Evolutionary conservation across 2,113 vertebrate genomes (phyloP).

Genomic region (sheep (Ovis aries)): ARS-UI_Ramb_v3.0 NC_056055.1:27699501-27700000

Average conservation of each 20-base stretch:
- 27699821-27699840: background rate
- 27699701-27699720: background rate
- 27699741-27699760: background rate
- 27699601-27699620: background rate
- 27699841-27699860: background rate
- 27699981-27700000: background rate
- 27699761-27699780: background rate
- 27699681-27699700: background rate
- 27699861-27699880: background rate
- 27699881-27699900: background rate
- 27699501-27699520: no score
- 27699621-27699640: background rate
- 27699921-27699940: background rate
- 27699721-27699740: background rate
- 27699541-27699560: background rate
- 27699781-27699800: background rate
- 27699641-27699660: background rate
- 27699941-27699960: background rate
- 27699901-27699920: background rate
- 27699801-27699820: background rate
- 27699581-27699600: background rate
- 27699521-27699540: no score
- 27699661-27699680: background rate
- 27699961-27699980: background rate
- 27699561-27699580: background rate